These are phyloP conservation scores for Myripristis jacobus DNA, from an alignment of 2,797 vertebrate species.

Conservation along the genomic window DNA sequence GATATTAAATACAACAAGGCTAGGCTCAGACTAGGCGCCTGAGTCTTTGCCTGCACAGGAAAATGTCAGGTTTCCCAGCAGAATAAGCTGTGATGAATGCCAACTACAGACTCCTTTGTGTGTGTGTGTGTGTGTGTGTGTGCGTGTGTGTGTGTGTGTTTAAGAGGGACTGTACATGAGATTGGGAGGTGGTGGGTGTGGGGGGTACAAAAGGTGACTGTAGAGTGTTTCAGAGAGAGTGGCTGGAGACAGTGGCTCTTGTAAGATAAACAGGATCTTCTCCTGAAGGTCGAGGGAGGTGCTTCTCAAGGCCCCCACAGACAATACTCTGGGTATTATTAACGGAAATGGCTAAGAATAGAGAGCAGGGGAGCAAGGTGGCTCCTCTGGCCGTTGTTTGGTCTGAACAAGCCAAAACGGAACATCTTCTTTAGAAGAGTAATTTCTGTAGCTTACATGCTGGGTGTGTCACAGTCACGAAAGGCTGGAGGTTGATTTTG, in stretches of 20 bases:
- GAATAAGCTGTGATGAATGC: constrained; percentile 72
- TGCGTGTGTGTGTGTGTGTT: constrained; percentile 1
- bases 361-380: constrained; percentile 81
- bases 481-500: constrained; percentile 47
- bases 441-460: constrained; percentile 55
- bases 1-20: constrained; percentile 56
- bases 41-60: constrained; percentile 66
- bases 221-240: constrained; percentile 78
- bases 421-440: constrained; percentile 77
- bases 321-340: constrained; percentile 86
- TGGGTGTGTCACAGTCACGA: constrained; percentile 66
- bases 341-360: constrained; percentile 88
- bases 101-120: constrained; percentile 59
- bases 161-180: neutral
- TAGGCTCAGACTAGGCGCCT: constrained; percentile 57
- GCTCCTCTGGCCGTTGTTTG: constrained; percentile 80
- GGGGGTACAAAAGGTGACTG: constrained; percentile 69
- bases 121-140: constrained; percentile 42
- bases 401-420: constrained; percentile 79
- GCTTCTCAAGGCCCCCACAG: constrained; percentile 82
- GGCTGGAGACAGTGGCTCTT: constrained; percentile 80
- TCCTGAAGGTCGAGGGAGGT: constrained; percentile 83
- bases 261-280: constrained; percentile 86
- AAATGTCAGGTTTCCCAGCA: constrained; percentile 73
- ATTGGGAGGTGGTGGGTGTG: constrained; percentile 35